Evolutionary conservation across 2,113 vertebrate genomes (phyloP).

Genomic region (Laticauda laticaudata): DNA sequence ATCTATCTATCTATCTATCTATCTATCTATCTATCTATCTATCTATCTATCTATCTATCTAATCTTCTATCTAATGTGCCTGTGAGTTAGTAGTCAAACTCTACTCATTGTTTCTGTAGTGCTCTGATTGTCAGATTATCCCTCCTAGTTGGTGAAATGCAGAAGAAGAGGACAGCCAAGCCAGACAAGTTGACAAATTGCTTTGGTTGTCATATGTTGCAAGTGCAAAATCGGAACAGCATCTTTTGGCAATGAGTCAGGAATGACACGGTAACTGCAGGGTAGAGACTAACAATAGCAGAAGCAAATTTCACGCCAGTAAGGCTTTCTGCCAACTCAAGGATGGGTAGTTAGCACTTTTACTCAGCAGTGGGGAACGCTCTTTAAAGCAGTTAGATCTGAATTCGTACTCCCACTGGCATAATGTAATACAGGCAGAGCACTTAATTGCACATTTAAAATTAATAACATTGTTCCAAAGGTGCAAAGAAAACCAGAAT

Average conservation of each 20-base stretch:
- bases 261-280: neutral
- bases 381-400: neutral
- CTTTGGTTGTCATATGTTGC: neutral
- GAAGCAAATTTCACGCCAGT: neutral
- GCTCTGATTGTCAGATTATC: neutral
- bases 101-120: neutral
- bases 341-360: neutral
- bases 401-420: neutral
- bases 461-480: slow-evolving; percentile 1
- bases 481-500: neutral
- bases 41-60: too few relatives aligned
- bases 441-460: neutral
- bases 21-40: too few relatives aligned
- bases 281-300: neutral
- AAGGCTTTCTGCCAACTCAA: neutral
- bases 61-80: neutral
- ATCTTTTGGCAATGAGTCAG: neutral
- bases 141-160: neutral
- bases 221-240: neutral
- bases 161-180: neutral
- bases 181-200: neutral
- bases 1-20: too few relatives aligned
- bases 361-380: neutral
- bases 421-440: neutral
- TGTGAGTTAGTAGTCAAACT: neutral